A percentile compares a stretch with the other conserved stretches of the same genome.
phyloP scores from a whole-genome alignment of 2,888 invertebrate genomes.

The Volucella inanis region DNA sequence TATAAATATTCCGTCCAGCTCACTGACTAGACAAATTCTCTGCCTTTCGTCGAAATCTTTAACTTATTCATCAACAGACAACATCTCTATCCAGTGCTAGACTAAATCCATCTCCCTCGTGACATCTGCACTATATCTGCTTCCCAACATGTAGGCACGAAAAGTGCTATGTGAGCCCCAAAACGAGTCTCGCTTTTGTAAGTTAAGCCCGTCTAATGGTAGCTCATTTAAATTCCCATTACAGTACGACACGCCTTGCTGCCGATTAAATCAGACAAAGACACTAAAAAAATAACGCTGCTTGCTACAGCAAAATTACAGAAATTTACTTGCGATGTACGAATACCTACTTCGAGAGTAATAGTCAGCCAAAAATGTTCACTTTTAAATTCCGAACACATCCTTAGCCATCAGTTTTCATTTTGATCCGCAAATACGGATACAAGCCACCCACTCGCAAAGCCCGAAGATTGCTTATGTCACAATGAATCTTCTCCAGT shows the following conservation, averaged over 20 bases:
- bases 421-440: slow-evolving; percentile 53
- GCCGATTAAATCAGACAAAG: slow-evolving; percentile 16
- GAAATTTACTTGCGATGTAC: slow-evolving; percentile 29
- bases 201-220: slow-evolving; percentile 38
- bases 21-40: too few species aligned
- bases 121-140: background rate
- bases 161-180: slow-evolving; percentile 32
- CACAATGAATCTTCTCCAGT: slow-evolving; percentile 35
- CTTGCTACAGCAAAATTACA: slow-evolving; percentile 15
- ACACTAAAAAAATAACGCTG: background rate
- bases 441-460: background rate
- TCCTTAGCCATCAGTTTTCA: slow-evolving; percentile 68
- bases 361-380: slow-evolving; percentile 28
- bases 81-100: background rate
- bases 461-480: slow-evolving; percentile 52
- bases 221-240: slow-evolving; percentile 39
- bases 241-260: slow-evolving; percentile 15
- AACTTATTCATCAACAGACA: background rate
- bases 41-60: too few species aligned
- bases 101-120: background rate
- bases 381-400: slow-evolving; percentile 65
- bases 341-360: slow-evolving; percentile 7
- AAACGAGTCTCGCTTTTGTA: slow-evolving; percentile 13
- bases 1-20: too few species aligned
- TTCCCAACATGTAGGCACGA: slow-evolving; percentile 10